Base-by-base conservation (phyloP, 1,140 invertebrate genomes). In the Augochlora pura region DNA sequence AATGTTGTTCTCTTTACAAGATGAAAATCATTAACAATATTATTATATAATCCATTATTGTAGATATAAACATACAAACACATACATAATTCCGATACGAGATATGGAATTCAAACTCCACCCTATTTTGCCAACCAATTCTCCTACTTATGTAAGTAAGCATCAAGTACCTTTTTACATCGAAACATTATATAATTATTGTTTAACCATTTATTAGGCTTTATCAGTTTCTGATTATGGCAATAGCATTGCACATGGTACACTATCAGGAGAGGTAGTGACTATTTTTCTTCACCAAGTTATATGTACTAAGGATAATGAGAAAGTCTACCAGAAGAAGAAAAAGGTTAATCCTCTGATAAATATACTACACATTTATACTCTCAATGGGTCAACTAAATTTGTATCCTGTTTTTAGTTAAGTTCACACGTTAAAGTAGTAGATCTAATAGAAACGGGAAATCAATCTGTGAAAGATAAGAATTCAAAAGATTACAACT, bases 231-330 rank as follows among this genome's bases (percentile, higher is more conserved):
- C 90, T 39, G 92, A 93, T 78, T 87, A 88, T 84, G 87, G 90
- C 3, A 94, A 94, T 82, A 87, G 89, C 25, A 83, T 94, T 38
- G 91, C 92, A 46, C 91, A 92, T 71, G 91, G 91, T 6, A 93
- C 91, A 67, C 80, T 91, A 46, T 89, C 92, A 72, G 94, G 94
- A 39, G 93, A 94, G 83, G 79, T 94, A 69, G 74, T 89, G 54
- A 86, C 91, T 0, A 88, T 93, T 12, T 93, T 93, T 84, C 91
- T 91, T 27, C 89, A 92, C 46, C 91, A 94, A 46, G 67, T 94
- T 39, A 77, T 93, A 16, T 88, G 89, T 63, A 62, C 73, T 18
- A 88, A 81, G 42, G 90, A 91, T 67, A 84, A 89, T 63, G 91
- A 92, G 8, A 93, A 88, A 87, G 68, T 57, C 14, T 59, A 84